Evolutionary conservation across 1,140 invertebrate species (phyloP).

Genomic region (Anoplolepis gracilipes): DNA sequence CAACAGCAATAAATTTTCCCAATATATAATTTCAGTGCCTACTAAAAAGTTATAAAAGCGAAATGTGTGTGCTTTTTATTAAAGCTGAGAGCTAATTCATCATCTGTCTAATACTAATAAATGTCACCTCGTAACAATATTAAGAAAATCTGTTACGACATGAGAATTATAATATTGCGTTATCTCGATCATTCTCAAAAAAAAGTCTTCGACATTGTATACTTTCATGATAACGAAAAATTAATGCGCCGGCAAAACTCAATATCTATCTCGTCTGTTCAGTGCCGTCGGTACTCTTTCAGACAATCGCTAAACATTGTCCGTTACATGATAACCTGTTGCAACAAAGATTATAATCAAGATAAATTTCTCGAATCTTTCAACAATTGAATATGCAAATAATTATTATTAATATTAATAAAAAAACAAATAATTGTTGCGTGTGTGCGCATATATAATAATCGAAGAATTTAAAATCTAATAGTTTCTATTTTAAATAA

Average conservation of each 20-base stretch:
- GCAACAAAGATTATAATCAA: slow-evolving; percentile 38
- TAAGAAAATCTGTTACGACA: not conserved
- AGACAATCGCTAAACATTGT: slow-evolving; percentile 25
- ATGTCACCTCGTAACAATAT: not conserved
- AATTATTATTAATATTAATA: slow-evolving; percentile 25
- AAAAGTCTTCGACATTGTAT: slow-evolving; percentile 19
- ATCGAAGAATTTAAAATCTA: not conserved
- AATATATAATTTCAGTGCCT: slow-evolving; percentile 6
- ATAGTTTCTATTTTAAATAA: slow-evolving; percentile 1
- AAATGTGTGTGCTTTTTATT: not conserved
- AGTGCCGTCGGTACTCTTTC: slow-evolving; percentile 31
- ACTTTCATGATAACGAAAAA: slow-evolving; percentile 20
- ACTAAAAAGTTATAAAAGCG: slow-evolving; percentile 11
- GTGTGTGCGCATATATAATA: not conserved
- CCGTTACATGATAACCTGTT: slow-evolving; percentile 48
- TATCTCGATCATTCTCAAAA: slow-evolving; percentile 20
- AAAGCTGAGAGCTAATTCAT: slow-evolving; percentile 4
- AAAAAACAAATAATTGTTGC: not conserved
- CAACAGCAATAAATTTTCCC: not conserved
- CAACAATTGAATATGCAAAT: not conserved
- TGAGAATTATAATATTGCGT: not conserved
- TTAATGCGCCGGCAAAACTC: not conserved
- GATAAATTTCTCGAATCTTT: slow-evolving; percentile 25
- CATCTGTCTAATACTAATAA: slow-evolving; percentile 3
- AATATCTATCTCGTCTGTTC: slow-evolving; percentile 26